These are phyloP conservation scores for Lypha dubia DNA, from an alignment of 2,888 invertebrate genomes.

Conservation along the genomic window DNA sequence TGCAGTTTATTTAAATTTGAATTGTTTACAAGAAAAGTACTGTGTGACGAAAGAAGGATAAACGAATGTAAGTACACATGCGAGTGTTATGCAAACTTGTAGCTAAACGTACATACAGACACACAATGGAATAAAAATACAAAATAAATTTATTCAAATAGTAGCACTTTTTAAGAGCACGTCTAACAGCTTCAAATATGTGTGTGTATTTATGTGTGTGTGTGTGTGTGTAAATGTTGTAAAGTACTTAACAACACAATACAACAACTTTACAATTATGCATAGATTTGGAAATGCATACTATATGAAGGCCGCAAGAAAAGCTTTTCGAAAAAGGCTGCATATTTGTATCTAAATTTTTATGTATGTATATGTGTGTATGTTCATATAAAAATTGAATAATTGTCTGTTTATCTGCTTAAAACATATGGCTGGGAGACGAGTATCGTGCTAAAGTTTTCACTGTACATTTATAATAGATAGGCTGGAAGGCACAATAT, in stretches of 20 bases:
- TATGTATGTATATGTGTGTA: too few relatives aligned
- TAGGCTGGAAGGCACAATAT: too few relatives aligned
- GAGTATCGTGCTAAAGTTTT: too few relatives aligned
- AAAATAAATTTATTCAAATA: constrained; percentile 71
- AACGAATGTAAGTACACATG: background rate
- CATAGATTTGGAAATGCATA: constrained; percentile 20
- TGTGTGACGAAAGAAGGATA: constrained; percentile 14
- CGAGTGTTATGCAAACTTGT: constrained; percentile 21
- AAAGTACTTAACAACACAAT: constrained; percentile 62
- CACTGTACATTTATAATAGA: too few relatives aligned
- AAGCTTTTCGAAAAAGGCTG: background rate
- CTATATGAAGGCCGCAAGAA: background rate
- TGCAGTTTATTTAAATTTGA: constrained; percentile 32
- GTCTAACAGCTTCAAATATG: constrained; percentile 67
- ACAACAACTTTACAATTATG: constrained; percentile 55
- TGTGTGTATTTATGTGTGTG: constrained; percentile 2
- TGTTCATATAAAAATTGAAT: too few relatives aligned
- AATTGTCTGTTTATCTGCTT: too few relatives aligned
- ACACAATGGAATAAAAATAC: constrained; percentile 17
- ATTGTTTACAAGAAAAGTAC: background rate
- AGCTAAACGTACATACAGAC: background rate
- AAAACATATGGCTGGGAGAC: too few relatives aligned
- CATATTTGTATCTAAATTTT: too few relatives aligned
- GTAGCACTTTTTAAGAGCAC: constrained; percentile 70
- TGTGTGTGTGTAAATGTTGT: constrained; percentile 19